Conservation (phyloP, 2,113 vertebrate genomes). For the Cygnus atratus region DNA sequence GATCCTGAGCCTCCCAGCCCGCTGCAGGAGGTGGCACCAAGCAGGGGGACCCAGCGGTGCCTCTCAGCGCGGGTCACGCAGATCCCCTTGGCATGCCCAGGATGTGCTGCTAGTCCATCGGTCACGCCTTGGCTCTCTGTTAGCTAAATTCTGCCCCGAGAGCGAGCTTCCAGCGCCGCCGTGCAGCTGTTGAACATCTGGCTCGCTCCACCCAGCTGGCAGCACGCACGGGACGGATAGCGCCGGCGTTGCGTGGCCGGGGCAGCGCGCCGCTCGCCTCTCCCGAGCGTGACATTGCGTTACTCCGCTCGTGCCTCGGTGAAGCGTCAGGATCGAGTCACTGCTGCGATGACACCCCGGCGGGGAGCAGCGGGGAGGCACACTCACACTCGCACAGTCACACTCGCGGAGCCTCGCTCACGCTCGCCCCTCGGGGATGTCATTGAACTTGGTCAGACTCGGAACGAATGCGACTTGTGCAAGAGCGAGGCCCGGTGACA, state of each 20-base stretch:
- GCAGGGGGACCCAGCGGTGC: not conserved
- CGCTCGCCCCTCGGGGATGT: not conserved
- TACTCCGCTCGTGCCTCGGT: not conserved
- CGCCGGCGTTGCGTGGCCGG: rapidly evolving
- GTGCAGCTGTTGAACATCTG: constrained; percentile 52
- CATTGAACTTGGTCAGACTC: not conserved
- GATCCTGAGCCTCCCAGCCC: not conserved
- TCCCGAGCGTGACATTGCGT: rapidly evolving
- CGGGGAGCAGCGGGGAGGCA: not conserved
- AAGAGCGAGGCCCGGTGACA: not conserved
- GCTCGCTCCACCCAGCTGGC: not conserved
- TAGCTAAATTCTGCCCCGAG: not conserved
- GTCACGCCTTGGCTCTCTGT: not conserved
- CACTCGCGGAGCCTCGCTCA: not conserved
- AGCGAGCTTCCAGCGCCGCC: not conserved
- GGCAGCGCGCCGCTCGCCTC: rapidly evolving
- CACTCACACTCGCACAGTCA: not conserved
- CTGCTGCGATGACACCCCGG: rapidly evolving
- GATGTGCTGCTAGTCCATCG: not conserved
- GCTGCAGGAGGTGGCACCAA: rapidly evolving
- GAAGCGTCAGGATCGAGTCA: not conserved
- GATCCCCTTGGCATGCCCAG: not conserved
- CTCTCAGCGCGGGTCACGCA: not conserved
- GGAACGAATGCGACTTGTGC: not conserved
- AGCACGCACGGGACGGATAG: not conserved